Base-by-base conservation (phyloP, 2,797 vertebrate genomes). In the Sarcoramphus papa region DNA sequence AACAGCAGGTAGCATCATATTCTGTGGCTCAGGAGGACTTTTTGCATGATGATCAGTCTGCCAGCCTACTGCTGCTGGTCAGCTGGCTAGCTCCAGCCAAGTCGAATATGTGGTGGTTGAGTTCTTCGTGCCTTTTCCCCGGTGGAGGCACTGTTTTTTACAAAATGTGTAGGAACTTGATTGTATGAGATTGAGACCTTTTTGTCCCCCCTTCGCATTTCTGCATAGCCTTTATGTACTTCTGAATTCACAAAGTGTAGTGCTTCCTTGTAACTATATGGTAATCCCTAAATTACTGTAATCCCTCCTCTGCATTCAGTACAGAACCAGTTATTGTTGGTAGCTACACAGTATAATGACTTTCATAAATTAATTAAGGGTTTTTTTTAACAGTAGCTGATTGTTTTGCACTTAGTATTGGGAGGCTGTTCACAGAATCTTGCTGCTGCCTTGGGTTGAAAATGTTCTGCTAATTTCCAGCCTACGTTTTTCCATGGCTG, bases 211-310 rank as follows among this genome's bases (percentile, higher is more conserved):
- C 69, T 87, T 47, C 88, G 57, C 53, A 41, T 95, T 97, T 95
- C 67, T 92, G 77, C 41, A 28, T 92, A 79, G 69, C 27, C 0
- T 88, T 90, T 85, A 70, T 31, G 50, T 84, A 53, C 50, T 95
- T 92, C 83, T 91, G 85, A 95, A 94, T 96, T 95, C 85, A 95
- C 24, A 27, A 95, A 93, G 59, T 94, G 86, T 90, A 87, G 80
- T 81, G 62, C 74, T 96, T 93, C 76, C 90, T 91, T 87, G 54
- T 97, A 96, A 94, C 95, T 96, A 22, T 75, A 87, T 89, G 70
- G 75, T 96, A 96, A 96, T 94, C 95, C 81, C 35, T 93, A 92
- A 96, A 95, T 93, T 87, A 85, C 92, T 93, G 75, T 94, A 95
- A 96, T 94, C 78, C 84, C 60, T 92, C 53, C 50, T 89, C 91